Percentiles rank a stretch among this genome's conserved stretches.
Evolutionary conservation across 2,113 vertebrate species (phyloP).

Genomic region (Apteryx owenii): DNA sequence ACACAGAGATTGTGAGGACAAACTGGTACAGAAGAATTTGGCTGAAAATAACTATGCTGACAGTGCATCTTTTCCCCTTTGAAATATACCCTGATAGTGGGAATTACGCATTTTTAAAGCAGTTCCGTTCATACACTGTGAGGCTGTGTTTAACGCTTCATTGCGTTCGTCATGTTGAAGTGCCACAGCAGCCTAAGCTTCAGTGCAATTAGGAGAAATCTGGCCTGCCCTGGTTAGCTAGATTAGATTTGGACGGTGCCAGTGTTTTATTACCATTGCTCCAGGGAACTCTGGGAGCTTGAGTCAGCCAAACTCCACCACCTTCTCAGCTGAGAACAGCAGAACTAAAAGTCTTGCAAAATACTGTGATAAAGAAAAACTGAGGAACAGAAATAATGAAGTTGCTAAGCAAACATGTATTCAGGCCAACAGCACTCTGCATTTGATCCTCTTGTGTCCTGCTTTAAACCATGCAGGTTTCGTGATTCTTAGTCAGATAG

Average conservation of each 20-base stretch:
- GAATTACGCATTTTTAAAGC: neutral
- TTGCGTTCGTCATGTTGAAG: neutral
- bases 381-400: neutral
- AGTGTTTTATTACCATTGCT: neutral
- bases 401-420: neutral
- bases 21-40: neutral
- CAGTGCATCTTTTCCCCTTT: neutral
- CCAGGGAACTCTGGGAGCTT: neutral
- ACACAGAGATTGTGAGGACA: neutral
- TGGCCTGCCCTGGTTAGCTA: neutral
- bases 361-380: neutral
- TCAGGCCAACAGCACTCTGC: neutral
- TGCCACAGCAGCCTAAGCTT: neutral
- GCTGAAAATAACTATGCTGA: neutral
- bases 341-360: neutral
- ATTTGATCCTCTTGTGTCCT: neutral
- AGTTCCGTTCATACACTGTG: neutral
- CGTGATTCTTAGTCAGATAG: neutral
- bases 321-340: neutral
- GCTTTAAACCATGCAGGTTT: neutral
- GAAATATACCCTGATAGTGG: neutral
- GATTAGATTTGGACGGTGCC: neutral
- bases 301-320: neutral
- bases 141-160: neutral
- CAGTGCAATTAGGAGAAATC: neutral